These are phyloP conservation scores for Xiphydria camelus DNA, from an alignment of 2,888 invertebrate species.

Conservation along the genomic window DNA sequence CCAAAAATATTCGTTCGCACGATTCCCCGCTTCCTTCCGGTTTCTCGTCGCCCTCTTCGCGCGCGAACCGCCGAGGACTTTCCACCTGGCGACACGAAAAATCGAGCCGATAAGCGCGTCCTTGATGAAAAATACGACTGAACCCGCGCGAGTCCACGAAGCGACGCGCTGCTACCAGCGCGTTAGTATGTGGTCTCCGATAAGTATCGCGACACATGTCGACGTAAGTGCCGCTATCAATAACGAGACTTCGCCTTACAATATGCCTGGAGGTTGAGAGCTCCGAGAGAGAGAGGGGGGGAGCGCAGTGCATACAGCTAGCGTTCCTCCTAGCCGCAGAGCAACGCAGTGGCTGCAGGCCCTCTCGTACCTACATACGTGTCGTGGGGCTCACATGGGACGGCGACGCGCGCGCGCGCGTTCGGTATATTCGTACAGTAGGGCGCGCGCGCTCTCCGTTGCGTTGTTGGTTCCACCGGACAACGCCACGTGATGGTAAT, in stretches of 20 bases:
- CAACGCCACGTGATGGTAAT: constrained; percentile 52
- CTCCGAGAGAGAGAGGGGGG: too few species aligned
- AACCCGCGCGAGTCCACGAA: neutral
- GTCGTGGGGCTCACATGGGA: too few species aligned
- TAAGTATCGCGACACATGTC: constrained; percentile 54
- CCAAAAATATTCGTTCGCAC: too few species aligned
- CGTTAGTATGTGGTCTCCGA: constrained; percentile 42
- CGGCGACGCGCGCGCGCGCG: neutral
- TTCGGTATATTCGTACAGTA: constrained; percentile 3
- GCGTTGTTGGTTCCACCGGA: constrained; percentile 44
- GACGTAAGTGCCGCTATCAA: constrained; percentile 50
- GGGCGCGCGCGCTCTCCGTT: constrained; percentile 24
- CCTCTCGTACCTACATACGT: too few species aligned
- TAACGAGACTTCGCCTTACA: constrained; percentile 25
- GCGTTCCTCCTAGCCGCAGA: too few species aligned
- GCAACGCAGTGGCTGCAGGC: too few species aligned
- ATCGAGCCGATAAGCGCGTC: too few species aligned
- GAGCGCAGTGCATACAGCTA: too few species aligned
- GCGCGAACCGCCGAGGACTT: too few species aligned
- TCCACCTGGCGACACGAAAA: too few species aligned
- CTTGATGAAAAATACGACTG: neutral
- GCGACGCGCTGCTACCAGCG: constrained; percentile 10
- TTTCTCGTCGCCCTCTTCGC: too few species aligned
- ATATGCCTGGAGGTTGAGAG: neutral
- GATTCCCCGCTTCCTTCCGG: too few species aligned